phyloP scores from a whole-genome alignment of 2,797 vertebrate genomes.

The Lepilemur septentrionalis region DNA sequence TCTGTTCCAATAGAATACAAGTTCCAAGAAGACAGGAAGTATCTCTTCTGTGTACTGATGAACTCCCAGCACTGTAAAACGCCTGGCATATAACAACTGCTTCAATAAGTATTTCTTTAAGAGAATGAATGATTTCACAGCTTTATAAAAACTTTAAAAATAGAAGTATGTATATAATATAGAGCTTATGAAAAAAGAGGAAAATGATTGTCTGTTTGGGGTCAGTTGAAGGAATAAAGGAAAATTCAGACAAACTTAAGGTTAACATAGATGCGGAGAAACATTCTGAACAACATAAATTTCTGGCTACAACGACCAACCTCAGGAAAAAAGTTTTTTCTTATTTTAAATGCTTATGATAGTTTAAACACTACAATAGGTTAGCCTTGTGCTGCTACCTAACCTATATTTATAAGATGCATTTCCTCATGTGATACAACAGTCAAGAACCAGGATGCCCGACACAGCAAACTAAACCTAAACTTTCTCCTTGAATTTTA shows the following conservation, averaged over 20 bases:
- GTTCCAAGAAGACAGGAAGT: neutral
- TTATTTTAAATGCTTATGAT: neutral
- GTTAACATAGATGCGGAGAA: neutral
- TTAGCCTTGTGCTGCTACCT: neutral
- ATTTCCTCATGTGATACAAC: neutral
- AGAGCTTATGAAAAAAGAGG: neutral
- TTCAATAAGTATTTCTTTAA: constrained; percentile 27
- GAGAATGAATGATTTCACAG: neutral
- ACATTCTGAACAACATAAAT: neutral
- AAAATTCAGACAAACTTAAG: neutral
- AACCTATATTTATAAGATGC: constrained; percentile 22
- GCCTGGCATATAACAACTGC: neutral
- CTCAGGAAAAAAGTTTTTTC: neutral
- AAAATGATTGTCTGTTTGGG: neutral
- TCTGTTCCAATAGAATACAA: neutral
- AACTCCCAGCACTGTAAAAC: neutral
- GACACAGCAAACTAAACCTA: neutral
- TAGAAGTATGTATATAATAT: neutral
- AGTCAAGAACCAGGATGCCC: neutral
- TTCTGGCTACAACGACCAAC: neutral
- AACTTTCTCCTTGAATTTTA: neutral
- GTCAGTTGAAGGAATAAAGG: neutral
- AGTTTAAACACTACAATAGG: neutral
- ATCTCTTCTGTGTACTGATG: neutral
- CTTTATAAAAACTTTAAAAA: constrained; percentile 30